Evolutionary conservation across 2,888 invertebrate species (phyloP), one percentile per base, ranked within the genome.

Genomic region (Diplazon laetatorius): DNA sequence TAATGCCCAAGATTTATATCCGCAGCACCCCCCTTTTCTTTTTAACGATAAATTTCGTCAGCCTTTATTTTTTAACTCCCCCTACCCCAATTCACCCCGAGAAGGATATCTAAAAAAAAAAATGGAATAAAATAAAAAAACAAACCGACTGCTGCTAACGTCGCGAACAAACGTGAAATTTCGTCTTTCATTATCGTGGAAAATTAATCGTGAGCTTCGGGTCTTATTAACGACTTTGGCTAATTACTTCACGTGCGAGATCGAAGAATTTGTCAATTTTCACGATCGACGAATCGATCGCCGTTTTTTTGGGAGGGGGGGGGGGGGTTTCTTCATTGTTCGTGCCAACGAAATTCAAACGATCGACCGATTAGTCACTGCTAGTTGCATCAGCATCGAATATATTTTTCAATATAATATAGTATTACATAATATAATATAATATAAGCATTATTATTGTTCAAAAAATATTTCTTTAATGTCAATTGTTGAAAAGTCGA

Each of bases 1-100:
- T 91, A 91, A 91, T 91, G 89, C 89, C 86, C 81, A 87, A 91
- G 91, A 90, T 91, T 91, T 91, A 91, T 91, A 90, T 86, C 85
- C 89, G 80, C 87, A 87, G 88, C 75, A 68, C 66, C 86, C 89
- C 89, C 89, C 87, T 88, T 90, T 90, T 89, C 89, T 90, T 90
- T 90, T 90, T 89, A 87, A 87, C 90, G 89, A 91, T 91, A 90
- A 91, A 91, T 91, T 91, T 90, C 85, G 84, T 85, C 85, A 85
- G 81, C 83, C 79, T 82, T 80, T 82, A 79, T 83, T 80, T 72
- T 66, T 78, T 37, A 16, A 65, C 50, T 44, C 52, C 62, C 52
- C 57, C 62, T 42, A 39, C 65, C 39, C 60, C 18, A n/a, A 50
- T 30, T 55, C n/a, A 42, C 39, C n/a, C 37, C 39, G 18, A 10